Evolutionary conservation across 2,797 vertebrate genomes (phyloP).

Genomic region (Acipenser ruthenus): DNA sequence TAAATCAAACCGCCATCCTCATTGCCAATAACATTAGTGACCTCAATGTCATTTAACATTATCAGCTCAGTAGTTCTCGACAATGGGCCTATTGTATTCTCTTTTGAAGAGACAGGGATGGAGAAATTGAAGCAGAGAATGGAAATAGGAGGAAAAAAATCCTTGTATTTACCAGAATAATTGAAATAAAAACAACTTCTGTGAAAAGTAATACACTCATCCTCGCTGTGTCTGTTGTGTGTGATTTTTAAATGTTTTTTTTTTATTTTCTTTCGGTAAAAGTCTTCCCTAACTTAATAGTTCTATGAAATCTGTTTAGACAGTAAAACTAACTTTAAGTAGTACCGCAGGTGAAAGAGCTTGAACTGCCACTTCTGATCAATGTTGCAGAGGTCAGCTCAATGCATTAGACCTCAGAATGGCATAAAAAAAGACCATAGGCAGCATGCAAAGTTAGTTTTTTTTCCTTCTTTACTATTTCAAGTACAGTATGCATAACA

Average conservation of each 20-base stretch:
- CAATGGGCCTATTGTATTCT: constrained; percentile 50
- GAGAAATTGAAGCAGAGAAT: constrained; percentile 46
- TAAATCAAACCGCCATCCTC: constrained; percentile 31
- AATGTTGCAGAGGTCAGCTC: constrained; percentile 21
- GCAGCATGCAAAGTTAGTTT: constrained; percentile 21
- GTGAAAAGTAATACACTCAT: not conserved
- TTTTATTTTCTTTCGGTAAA: no score
- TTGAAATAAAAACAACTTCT: constrained; percentile 14
- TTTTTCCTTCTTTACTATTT: constrained; percentile 16
- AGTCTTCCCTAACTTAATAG: no score
- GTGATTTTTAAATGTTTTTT: no score
- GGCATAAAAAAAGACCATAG: constrained; percentile 25
- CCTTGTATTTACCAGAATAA: constrained; percentile 17
- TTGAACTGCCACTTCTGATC: constrained; percentile 53
- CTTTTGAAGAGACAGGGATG: constrained; percentile 53
- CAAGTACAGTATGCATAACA: not conserved
- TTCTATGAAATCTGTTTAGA: constrained; percentile 41
- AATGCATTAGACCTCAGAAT: no score
- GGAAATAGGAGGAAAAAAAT: constrained; percentile 51
- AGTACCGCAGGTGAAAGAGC: constrained; percentile 44
- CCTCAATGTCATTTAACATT: constrained; percentile 47
- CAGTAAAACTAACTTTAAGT: constrained; percentile 30
- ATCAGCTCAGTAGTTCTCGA: constrained; percentile 55
- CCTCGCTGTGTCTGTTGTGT: not conserved
- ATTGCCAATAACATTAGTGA: constrained; percentile 44